phyloP scores from a whole-genome alignment of 2,797 vertebrate species.

The Mormyrops attenuatus region DNA sequence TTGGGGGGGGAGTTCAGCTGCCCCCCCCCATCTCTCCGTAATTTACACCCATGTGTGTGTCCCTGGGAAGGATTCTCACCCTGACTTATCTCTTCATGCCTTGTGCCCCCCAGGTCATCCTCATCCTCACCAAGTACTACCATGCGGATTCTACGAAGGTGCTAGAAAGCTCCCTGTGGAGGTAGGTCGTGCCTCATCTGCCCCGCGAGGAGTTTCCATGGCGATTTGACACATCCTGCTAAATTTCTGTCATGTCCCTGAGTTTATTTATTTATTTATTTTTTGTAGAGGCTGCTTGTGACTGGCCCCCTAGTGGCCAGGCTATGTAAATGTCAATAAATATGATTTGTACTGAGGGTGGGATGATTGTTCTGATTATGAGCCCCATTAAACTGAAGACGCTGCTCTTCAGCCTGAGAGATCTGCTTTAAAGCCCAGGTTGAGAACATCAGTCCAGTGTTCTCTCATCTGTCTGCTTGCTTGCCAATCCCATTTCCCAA shows the following conservation, averaged over 20 bases:
- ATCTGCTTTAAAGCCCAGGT: background rate
- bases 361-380: background rate
- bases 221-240: constrained; percentile 31
- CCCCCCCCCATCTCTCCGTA: background rate
- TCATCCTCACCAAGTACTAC: constrained; percentile 96
- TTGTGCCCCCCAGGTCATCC: constrained; percentile 75
- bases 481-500: background rate
- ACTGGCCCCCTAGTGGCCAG: constrained; percentile 1
- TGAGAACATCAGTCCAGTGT: background rate
- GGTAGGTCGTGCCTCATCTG: constrained; percentile 60
- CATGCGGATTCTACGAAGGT: constrained; percentile 94
- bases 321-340: background rate
- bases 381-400: background rate
- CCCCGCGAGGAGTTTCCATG: constrained; percentile 6
- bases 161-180: constrained; percentile 94
- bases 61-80: background rate
- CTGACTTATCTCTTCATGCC: background rate
- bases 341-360: background rate
- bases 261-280: background rate
- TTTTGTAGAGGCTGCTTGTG: background rate
- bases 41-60: background rate
- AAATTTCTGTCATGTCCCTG: constrained; percentile 7
- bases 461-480: background rate
- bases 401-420: background rate
- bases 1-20: background rate